phyloP scores from a whole-genome alignment of 2,888 invertebrate species.

The Dendrolimus houi region DNA sequence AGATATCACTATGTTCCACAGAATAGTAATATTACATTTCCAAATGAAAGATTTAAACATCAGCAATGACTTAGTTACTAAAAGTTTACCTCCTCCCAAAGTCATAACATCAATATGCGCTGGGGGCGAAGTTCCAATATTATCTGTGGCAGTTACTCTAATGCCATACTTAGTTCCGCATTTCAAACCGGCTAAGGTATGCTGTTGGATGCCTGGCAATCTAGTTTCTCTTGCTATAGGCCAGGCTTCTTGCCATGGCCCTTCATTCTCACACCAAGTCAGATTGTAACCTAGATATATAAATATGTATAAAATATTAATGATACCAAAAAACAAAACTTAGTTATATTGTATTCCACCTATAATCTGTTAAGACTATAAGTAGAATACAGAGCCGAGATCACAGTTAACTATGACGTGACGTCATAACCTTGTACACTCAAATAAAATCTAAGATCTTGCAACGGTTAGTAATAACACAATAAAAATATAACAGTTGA shows the following conservation, averaged over 20 bases:
- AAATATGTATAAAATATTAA: no score
- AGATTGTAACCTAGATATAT: slow-evolving; percentile 57
- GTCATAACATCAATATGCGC: slow-evolving; percentile 76
- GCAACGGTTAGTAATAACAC: no score
- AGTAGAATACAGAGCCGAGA: no score
- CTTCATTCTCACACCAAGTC: slow-evolving; percentile 68
- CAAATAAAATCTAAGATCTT: no score
- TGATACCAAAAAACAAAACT: no score
- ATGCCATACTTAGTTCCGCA: slow-evolving; percentile 91
- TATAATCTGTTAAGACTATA: no score
- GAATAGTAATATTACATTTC: not conserved
- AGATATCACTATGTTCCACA: not conserved
- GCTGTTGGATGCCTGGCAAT: slow-evolving; percentile 74
- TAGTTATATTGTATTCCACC: no score
- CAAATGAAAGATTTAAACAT: slow-evolving; percentile 3
- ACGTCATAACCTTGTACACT: no score
- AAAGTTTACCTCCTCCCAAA: slow-evolving; percentile 72
- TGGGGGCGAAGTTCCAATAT: slow-evolving; percentile 86
- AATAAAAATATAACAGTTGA: no score
- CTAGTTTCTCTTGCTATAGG: slow-evolving; percentile 74
- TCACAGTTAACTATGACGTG: no score
- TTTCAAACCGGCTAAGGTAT: slow-evolving; percentile 82
- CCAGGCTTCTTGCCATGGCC: slow-evolving; percentile 77
- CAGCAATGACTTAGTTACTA: no score
- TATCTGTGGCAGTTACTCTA: slow-evolving; percentile 87